Conservation (phyloP, 2,888 invertebrate genomes). For the Rugalucina vietnamica region DNA sequence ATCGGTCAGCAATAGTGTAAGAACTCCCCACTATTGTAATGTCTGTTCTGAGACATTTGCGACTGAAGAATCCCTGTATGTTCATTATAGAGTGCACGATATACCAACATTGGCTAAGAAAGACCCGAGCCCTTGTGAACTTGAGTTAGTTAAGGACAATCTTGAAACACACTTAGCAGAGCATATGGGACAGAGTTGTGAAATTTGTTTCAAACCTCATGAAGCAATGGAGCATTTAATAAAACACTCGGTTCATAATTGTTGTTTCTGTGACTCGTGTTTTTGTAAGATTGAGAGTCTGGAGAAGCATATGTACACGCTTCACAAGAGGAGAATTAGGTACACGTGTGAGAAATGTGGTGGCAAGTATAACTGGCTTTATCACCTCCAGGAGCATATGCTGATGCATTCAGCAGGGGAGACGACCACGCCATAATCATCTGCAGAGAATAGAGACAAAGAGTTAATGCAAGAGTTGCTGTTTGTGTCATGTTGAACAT, state of each 20-base stretch:
- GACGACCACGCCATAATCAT: no score
- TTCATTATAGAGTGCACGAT: no score
- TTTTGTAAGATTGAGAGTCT: not conserved
- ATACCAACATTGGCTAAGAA: no score
- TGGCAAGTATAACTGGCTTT: not conserved
- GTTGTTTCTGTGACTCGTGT: not conserved
- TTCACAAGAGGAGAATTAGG: not conserved
- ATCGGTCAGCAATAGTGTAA: no score
- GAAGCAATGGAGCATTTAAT: not conserved
- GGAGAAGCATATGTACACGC: not conserved
- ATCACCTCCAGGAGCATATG: not conserved
- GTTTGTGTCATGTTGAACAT: no score
- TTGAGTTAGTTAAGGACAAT: not conserved
- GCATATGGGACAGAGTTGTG: not conserved
- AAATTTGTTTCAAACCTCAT: not conserved
- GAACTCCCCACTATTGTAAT: no score
- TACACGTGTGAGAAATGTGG: not conserved
- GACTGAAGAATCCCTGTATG: no score
- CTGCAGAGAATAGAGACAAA: no score
- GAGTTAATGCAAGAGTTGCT: no score
- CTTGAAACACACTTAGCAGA: not conserved
- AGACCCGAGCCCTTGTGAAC: not conserved
- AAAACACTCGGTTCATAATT: not conserved
- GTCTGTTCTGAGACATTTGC: no score
- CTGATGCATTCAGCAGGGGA: no score